phyloP scores from a whole-genome alignment of 1,140 invertebrate species.

The Ceratosolen solmsi region DNA sequence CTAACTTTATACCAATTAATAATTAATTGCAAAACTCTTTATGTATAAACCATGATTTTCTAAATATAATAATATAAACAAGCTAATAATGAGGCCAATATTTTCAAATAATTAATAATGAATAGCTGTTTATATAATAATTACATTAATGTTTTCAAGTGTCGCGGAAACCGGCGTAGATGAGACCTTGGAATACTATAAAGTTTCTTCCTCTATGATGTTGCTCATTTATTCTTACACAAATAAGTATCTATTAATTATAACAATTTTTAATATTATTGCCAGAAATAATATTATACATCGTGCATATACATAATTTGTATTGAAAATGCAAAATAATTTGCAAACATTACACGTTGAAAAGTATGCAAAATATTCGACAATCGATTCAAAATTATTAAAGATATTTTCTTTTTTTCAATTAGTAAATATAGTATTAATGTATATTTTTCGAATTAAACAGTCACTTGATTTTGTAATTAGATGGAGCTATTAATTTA shows the following conservation, averaged over 20 bases:
- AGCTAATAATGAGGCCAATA: background rate
- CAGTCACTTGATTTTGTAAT: background rate
- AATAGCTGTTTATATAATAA: background rate
- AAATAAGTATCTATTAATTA: background rate
- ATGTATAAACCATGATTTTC: background rate
- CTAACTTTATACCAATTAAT: background rate
- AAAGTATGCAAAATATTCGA: too few species aligned
- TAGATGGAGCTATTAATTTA: background rate
- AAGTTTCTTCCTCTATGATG: background rate
- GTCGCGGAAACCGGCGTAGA: background rate
- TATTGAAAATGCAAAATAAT: too few species aligned
- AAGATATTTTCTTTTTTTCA: too few species aligned
- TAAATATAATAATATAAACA: background rate
- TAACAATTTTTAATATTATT: background rate
- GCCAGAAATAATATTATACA: too few species aligned
- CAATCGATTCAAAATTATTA: too few species aligned
- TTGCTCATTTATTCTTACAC: background rate
- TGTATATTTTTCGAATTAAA: background rate
- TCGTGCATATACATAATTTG: too few species aligned
- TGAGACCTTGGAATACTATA: background rate
- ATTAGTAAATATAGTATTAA: too few species aligned
- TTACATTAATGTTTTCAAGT: background rate
- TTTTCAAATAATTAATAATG: slow-evolving; percentile 13
- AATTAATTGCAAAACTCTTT: background rate
- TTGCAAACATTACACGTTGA: too few species aligned